Evolutionary conservation across 2,113 vertebrate species (phyloP).

Genomic region (Rhodinocichla rosea): DNA sequence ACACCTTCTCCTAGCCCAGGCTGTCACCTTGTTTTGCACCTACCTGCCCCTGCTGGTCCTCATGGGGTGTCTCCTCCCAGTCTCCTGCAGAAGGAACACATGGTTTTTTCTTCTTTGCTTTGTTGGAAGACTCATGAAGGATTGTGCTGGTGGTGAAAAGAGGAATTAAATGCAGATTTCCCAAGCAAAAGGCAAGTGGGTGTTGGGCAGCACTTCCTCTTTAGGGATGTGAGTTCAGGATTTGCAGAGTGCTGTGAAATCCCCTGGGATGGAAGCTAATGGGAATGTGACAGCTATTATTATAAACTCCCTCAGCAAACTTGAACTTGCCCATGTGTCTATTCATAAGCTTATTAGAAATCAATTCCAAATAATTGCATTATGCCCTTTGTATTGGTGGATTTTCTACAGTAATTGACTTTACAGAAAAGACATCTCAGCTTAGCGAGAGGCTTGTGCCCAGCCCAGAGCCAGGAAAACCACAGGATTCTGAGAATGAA

Average conservation of each 20-base stretch:
- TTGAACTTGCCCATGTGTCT: background rate
- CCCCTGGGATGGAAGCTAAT: background rate
- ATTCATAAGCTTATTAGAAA: conserved; percentile 39
- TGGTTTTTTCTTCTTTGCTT: rapidly evolving
- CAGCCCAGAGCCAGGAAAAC: background rate
- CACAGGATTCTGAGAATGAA: background rate
- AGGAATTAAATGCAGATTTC: background rate
- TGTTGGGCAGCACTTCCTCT: background rate
- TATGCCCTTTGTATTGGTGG: conserved; percentile 7
- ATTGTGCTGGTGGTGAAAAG: background rate
- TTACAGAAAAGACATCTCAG: background rate
- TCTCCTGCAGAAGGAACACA: background rate
- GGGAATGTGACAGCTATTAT: conserved; percentile 2
- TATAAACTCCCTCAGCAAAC: conserved; percentile 19
- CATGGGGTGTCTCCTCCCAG: rapidly evolving
- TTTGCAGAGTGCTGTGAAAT: background rate
- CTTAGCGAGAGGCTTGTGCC: background rate
- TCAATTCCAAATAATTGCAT: conserved; percentile 41
- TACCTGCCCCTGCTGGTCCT: background rate
- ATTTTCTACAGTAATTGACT: conserved; percentile 43
- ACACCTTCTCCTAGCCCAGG: background rate
- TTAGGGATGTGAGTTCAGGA: background rate
- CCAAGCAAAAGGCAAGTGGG: background rate
- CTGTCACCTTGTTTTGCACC: background rate
- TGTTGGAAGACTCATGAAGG: background rate